phyloP scores from a whole-genome alignment of 2,888 invertebrate genomes.

The Thera britannica region DNA sequence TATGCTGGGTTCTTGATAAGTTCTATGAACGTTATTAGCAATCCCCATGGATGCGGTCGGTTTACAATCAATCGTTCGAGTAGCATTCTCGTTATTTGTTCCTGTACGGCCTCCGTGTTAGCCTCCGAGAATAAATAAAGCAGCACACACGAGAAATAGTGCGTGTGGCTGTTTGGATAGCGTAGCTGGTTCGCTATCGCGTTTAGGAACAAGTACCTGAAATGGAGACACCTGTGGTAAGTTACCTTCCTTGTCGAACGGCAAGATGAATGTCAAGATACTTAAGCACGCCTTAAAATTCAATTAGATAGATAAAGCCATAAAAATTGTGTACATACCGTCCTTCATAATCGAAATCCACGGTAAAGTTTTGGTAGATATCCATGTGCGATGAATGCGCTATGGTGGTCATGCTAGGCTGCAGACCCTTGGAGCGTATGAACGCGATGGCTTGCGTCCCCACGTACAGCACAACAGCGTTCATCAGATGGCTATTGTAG shows the following conservation, averaged over 20 bases:
- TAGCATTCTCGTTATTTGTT: conserved; percentile 98
- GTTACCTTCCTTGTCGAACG: background rate
- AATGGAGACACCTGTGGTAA: conserved; percentile 39
- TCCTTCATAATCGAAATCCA: conserved; percentile 99
- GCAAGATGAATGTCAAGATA: too few relatives aligned
- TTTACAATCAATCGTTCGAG: conserved; percentile 98
- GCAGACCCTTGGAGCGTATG: conserved; percentile 95
- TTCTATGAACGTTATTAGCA: conserved; percentile 99
- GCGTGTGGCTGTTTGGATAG: conserved; percentile 99
- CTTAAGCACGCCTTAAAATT: too few relatives aligned
- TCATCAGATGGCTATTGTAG: conserved; percentile 98
- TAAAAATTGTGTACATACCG: conserved; percentile 58
- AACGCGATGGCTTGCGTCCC: conserved; percentile 97
- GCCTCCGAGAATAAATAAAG: conserved; percentile 99
- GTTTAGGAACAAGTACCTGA: conserved; percentile 97
- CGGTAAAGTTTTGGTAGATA: conserved; percentile 99
- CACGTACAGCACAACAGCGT: conserved; percentile 98
- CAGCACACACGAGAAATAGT: conserved; percentile 99
- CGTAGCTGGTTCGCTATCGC: conserved; percentile 99
- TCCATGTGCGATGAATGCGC: conserved; percentile 99
- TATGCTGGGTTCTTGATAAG: conserved; percentile 99
- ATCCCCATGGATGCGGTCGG: conserved; percentile 99
- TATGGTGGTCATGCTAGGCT: conserved; percentile 98
- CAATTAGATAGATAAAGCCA: too few relatives aligned
- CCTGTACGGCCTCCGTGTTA: conserved; percentile 98